Conservation (phyloP, 1,140 invertebrate species). For the Leucophenga varia region DNA sequence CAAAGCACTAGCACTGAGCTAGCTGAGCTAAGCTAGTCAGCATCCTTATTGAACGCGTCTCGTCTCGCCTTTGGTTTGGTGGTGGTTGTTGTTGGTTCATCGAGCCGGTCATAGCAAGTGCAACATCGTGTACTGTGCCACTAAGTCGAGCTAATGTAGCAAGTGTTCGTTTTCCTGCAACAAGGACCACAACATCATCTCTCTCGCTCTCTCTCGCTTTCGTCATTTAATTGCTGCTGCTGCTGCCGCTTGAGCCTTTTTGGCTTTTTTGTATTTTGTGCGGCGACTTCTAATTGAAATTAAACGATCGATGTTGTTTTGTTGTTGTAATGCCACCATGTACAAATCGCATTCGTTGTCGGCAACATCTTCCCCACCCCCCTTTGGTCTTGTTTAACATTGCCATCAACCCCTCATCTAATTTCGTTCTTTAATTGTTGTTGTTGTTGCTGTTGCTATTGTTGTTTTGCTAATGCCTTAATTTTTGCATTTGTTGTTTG, state of each 20-base stretch:
- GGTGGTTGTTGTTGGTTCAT: conserved; percentile 24
- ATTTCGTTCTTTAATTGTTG: background rate
- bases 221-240: conserved; percentile 8
- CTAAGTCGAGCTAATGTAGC: conserved; percentile 48
- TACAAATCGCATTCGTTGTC: conserved; percentile 48
- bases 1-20: conserved; percentile 11
- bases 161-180: conserved; percentile 49
- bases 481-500: conserved; percentile 51
- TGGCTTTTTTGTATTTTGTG: conserved; percentile 43
- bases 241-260: conserved; percentile 24
- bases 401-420: conserved; percentile 8
- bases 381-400: no score
- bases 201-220: background rate
- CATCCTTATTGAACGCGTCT: no score
- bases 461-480: conserved; percentile 42
- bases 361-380: conserved; percentile 21
- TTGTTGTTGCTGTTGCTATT: conserved; percentile 1
- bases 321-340: conserved; percentile 48
- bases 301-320: conserved; percentile 54
- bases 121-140: conserved; percentile 51
- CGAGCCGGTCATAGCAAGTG: conserved; percentile 46
- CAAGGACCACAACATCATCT: conserved; percentile 3
- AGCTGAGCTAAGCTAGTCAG: no score
- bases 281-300: conserved; percentile 53
- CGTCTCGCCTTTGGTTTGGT: conserved; percentile 19